Evolutionary conservation across 2,888 invertebrate species (phyloP).

Genomic region (Phyto melanocephala): DNA sequence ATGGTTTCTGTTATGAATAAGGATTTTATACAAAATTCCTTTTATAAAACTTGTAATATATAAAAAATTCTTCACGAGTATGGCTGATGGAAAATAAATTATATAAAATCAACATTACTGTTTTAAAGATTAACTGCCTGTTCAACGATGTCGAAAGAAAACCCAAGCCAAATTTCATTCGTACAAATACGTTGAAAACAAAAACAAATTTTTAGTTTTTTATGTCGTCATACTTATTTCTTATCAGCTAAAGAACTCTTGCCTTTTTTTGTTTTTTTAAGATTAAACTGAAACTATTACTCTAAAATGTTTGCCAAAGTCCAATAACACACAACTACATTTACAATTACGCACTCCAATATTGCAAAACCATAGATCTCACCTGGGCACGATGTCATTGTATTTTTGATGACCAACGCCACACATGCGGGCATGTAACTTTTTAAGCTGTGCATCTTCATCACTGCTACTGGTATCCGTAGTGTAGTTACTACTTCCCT

Average conservation of each 20-base stretch:
- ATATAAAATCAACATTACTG: no score
- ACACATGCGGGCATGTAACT: slow-evolving; percentile 56
- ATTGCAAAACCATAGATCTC: neutral
- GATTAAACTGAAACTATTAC: neutral
- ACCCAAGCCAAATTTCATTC: no score
- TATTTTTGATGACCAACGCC: slow-evolving; percentile 51
- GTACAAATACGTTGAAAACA: no score
- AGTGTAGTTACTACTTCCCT: slow-evolving; percentile 21
- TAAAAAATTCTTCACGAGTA: no score
- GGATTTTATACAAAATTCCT: no score
- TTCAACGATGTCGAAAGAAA: no score
- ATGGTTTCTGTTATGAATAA: no score
- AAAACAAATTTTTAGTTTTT: no score
- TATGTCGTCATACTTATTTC: neutral
- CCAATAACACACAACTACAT: neutral
- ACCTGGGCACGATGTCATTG: slow-evolving; percentile 59
- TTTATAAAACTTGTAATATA: no score
- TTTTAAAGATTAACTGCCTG: no score
- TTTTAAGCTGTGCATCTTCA: slow-evolving; percentile 53
- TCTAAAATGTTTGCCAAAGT: neutral
- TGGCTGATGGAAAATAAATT: no score
- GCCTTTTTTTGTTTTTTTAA: neutral
- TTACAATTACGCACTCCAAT: neutral
- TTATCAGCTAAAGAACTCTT: slow-evolving; percentile 13
- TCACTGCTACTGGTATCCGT: slow-evolving; percentile 60